Percentiles rank a stretch among this genome's conserved stretches.
phyloP scores from a whole-genome alignment of 2,797 vertebrate species.

The Syncerus caffer region DNA sequence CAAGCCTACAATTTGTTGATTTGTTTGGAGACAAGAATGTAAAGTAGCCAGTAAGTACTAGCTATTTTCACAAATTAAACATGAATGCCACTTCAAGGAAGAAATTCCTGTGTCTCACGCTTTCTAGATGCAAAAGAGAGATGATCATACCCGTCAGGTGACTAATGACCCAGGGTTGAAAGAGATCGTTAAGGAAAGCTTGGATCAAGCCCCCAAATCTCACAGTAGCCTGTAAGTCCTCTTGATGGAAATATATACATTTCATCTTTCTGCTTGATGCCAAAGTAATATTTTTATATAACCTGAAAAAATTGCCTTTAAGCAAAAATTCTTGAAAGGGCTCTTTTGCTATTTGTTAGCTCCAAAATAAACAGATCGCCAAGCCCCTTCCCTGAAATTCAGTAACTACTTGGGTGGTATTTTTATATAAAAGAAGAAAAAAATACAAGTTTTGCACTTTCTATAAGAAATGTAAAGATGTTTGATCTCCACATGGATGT shows the following conservation, averaged over 20 bases:
- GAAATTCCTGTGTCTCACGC: background rate
- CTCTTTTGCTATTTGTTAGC: background rate
- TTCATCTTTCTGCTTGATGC: background rate
- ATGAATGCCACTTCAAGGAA: background rate
- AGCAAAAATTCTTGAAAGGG: conserved; percentile 40
- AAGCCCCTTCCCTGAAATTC: background rate
- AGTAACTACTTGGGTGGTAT: background rate
- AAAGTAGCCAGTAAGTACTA: background rate
- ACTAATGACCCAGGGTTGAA: background rate
- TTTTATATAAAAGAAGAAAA: background rate
- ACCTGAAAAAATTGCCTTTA: conserved; percentile 14
- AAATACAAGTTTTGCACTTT: background rate
- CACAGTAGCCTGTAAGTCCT: background rate
- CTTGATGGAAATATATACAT: background rate
- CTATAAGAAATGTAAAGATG: background rate
- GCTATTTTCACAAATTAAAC: conserved; percentile 37
- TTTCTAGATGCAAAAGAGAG: conserved; percentile 18
- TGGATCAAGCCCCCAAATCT: background rate
- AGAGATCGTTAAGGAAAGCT: background rate
- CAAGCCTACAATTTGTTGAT: background rate
- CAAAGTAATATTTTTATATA: conserved; percentile 31
- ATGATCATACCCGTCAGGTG: background rate
- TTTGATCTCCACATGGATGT: background rate
- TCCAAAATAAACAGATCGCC: conserved; percentile 24
- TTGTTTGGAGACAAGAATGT: background rate